Evolutionary conservation across 1,140 invertebrate genomes (phyloP), one percentile per base, ranked within the genome.

Genomic region (Dendrolimus punctatus): DNA sequence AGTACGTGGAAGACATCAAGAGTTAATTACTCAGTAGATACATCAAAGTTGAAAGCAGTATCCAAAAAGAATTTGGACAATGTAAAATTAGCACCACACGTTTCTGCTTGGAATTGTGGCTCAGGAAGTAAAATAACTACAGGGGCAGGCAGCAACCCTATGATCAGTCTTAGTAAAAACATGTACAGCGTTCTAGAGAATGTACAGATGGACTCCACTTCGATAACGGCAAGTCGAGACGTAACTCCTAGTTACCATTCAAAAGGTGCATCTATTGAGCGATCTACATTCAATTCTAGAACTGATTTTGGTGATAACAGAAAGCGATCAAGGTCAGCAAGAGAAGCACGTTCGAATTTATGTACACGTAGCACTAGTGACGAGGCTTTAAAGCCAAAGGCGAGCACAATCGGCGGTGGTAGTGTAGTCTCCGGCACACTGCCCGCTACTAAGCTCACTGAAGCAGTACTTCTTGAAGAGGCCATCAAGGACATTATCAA

Each of bases 281-380:
- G 79, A 52, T 83, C 82, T 2, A 85, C 80, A 53, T 85, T 85
- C 56, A 83, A 79, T 49, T 76, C 82, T 8, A 68, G 76, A 67
- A 68, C 64, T 55, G 78, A 81, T 38, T 79, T 77, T 57, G 75
- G 76, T 83, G 58, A 78, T 3, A 23, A 23, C 23, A 23, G 23
- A 23, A 23, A 23, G 23, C 23, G 23, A 23, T 23, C 23, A 23
- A 23, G 23, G 23, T 23, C 23, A 3, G 23, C 23, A 23, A 23
- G 23, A 23, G 23, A 23, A 23, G 23, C 23, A 23, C 23, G 23
- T 23, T 23, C 23, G 3, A 23, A 23, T 23, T 23, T 23, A 23
- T 23, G 23, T 23, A 23, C 23, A 1, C 23, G 1, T 23, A 23
- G 23, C 23, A 23, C 23, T 23, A 23, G 23, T 23, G 23, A 23